Base-by-base conservation (phyloP, 2,888 invertebrate genomes). In the Drosophila neonasuta region DNA sequence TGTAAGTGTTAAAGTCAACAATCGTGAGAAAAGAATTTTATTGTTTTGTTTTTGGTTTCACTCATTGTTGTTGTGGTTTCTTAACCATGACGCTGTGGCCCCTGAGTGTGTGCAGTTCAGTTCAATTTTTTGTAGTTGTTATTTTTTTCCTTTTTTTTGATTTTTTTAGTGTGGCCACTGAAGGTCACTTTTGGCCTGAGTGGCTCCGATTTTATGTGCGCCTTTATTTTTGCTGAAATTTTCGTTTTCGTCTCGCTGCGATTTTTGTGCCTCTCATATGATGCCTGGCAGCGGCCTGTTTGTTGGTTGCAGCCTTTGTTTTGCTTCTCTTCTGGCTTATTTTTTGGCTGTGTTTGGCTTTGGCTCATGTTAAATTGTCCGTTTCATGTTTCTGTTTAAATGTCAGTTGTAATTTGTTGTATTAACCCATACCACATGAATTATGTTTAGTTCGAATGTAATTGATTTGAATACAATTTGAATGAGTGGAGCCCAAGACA, bases 1-100 rank as follows among this genome's bases (percentile, higher is more conserved):
- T 78, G 85, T 84, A 88, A 87, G 82, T 87, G 86, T 79, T 87
- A 87, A 87, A 80, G 82, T 87, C 80, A 87, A 87, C 86, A 87
- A 87, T 87, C 87, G 87, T 87, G 87, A 87, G 87, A 87, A 87
- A 87, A 88, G 87, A 88, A 87, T 87, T 87, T 82, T 84, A 86
- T 78, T 79, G 79, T 85, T 75, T 79, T 83, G 57, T 58, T 78
- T 54, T 62, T 62, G 55, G 51, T 50, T 48, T 55, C 20, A 15
- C 39, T 39, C 39, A 41, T 42, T 61, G 49, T 44, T 48, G 42
- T 63, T 68, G 71, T 81, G 75, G 48, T 70, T 63, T 73, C 52
- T 66, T 74, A 60, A 29, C 57, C 64, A 55, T 68, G 58, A 55
- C 58, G 61, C 57, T 60, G 67, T 57, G 46, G 52, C 52, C 52